These are phyloP conservation scores for Diceros bicornis DNA, from an alignment of 2,797 vertebrate genomes.

Conservation along the genomic window DNA sequence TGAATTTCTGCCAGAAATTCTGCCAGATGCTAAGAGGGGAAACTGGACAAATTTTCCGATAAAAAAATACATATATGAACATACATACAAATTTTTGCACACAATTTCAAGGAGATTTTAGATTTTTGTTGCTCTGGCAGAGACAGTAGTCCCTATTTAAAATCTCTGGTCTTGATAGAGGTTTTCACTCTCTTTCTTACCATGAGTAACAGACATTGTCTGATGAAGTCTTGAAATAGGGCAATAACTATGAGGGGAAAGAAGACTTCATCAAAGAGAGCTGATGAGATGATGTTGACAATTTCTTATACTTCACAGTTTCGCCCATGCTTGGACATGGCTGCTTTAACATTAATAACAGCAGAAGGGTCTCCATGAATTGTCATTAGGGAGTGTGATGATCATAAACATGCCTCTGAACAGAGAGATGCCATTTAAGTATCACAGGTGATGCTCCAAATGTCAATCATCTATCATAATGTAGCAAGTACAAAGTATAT, in stretches of 20 bases:
- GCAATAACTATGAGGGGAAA: not conserved
- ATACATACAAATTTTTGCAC: not conserved
- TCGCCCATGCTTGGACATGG: not conserved
- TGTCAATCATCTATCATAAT: not conserved
- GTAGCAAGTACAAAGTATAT: not conserved
- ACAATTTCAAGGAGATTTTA: not conserved
- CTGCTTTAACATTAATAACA: not conserved
- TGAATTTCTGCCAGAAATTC: constrained; percentile 32
- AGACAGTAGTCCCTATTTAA: not conserved
- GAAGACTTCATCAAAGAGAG: not conserved
- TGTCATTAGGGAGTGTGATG: not conserved
- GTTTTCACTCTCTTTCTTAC: not conserved
- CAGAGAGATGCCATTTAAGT: not conserved
- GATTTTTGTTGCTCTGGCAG: not conserved
- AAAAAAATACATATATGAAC: not conserved
- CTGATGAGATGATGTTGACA: not conserved
- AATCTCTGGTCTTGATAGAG: not conserved
- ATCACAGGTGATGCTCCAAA: not conserved
- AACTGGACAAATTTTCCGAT: not conserved
- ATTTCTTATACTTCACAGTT: not conserved
- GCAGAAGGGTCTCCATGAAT: not conserved
- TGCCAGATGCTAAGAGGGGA: not conserved
- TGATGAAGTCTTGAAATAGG: not conserved
- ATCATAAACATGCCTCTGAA: not conserved
- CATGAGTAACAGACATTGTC: not conserved